phyloP scores from a whole-genome alignment of 1,140 invertebrate genomes.

The Oreohelix idahoensis region DNA sequence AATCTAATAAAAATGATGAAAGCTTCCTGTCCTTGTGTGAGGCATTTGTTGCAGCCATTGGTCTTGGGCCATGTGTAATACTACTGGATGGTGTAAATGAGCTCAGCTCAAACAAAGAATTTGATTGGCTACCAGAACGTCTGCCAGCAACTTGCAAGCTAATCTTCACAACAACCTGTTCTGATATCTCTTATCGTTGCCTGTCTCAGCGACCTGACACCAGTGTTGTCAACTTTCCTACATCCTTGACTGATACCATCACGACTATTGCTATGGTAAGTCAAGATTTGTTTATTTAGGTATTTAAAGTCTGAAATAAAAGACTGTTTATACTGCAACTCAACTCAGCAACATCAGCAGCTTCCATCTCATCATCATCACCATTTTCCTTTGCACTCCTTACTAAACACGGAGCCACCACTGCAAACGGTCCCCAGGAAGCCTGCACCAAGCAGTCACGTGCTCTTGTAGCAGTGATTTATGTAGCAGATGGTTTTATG shows the following conservation, averaged over 20 bases:
- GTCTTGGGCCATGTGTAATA: slow-evolving; percentile 66
- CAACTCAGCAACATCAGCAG: too few species aligned
- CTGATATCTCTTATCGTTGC: slow-evolving; percentile 59
- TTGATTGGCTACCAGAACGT: slow-evolving; percentile 65
- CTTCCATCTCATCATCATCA: too few species aligned
- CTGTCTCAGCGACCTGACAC: slow-evolving; percentile 56
- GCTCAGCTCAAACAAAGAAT: slow-evolving; percentile 61
- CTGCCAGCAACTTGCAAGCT: slow-evolving; percentile 66
- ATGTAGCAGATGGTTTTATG: too few species aligned
- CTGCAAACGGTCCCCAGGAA: too few species aligned
- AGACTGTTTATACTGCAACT: too few species aligned
- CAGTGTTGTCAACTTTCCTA: slow-evolving; percentile 49
- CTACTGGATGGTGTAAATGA: slow-evolving; percentile 69
- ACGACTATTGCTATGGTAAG: slow-evolving; percentile 3
- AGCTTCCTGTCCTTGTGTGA: slow-evolving; percentile 60
- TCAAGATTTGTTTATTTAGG: too few species aligned
- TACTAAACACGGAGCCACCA: too few species aligned
- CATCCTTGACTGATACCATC: slow-evolving; percentile 36
- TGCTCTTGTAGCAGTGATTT: too few species aligned
- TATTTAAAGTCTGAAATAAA: too few species aligned
- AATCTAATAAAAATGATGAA: slow-evolving; percentile 37
- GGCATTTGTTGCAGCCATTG: slow-evolving; percentile 62
- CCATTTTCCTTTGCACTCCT: too few species aligned
- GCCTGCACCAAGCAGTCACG: too few species aligned
- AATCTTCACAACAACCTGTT: slow-evolving; percentile 61